A percentile compares a stretch with the other conserved stretches of the same genome.
Evolutionary conservation across 2,888 invertebrate species (phyloP).

Genomic region (Pyrrhia umbra): DNA sequence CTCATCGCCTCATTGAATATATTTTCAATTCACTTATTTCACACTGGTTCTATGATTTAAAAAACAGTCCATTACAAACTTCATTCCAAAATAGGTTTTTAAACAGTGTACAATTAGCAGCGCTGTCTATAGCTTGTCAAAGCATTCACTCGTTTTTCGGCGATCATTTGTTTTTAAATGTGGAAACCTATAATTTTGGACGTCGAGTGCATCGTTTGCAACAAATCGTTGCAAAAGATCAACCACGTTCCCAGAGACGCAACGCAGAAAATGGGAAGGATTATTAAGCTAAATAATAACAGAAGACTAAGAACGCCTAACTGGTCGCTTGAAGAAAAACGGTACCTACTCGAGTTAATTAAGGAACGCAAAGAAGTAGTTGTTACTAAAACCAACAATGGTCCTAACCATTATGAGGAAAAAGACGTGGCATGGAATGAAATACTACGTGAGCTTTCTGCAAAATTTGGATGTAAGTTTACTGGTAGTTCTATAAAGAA

Average conservation of each 20-base stretch:
- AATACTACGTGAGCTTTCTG: constrained; percentile 77
- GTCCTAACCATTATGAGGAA: constrained; percentile 84
- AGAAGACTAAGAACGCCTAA: constrained; percentile 85
- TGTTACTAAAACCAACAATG: constrained; percentile 83
- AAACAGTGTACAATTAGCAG: constrained; percentile 65
- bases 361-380: constrained; percentile 83
- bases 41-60: constrained; percentile 51
- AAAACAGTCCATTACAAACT: constrained; percentile 57
- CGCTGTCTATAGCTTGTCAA: constrained; percentile 74
- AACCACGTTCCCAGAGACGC: constrained; percentile 76
- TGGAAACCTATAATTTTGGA: constrained; percentile 86
- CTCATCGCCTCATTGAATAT: constrained; percentile 62
- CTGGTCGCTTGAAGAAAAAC: constrained; percentile 87
- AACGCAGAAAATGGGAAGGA: constrained; percentile 81
- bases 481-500: constrained; percentile 83
- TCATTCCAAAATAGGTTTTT: constrained; percentile 69
- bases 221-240: constrained; percentile 88
- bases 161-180: constrained; percentile 87
- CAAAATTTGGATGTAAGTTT: constrained; percentile 84
- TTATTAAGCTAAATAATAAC: constrained; percentile 77
- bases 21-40: constrained; percentile 57
- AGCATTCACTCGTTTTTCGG: constrained; percentile 62
- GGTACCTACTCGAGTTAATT: constrained; percentile 85
- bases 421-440: constrained; percentile 87
- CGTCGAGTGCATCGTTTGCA: constrained; percentile 89